Conservation (phyloP, 2,888 invertebrate species). For the Parnassius smintheus region DNA sequence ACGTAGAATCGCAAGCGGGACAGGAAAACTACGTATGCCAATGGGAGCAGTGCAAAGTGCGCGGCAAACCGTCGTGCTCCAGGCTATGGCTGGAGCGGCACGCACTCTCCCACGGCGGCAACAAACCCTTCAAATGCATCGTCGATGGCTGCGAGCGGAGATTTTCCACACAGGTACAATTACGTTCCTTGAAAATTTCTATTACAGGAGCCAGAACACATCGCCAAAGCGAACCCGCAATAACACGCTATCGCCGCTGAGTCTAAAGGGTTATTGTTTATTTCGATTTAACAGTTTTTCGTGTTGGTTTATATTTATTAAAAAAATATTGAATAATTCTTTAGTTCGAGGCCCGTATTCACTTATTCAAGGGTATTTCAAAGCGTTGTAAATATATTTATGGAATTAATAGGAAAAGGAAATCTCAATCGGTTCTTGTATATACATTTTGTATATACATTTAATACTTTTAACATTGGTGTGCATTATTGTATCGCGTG, state of each 20-base stretch:
- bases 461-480: too few relatives aligned
- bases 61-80: constrained; percentile 94
- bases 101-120: constrained; percentile 94
- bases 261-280: constrained; percentile 43
- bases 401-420: too few relatives aligned
- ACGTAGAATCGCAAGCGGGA: constrained; percentile 92
- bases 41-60: constrained; percentile 97
- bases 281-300: constrained; percentile 44
- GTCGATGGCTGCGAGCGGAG: constrained; percentile 95
- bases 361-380: constrained; percentile 33
- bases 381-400: background rate
- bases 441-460: too few relatives aligned
- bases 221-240: constrained; percentile 47
- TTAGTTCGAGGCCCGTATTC: constrained; percentile 35
- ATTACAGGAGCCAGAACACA: constrained; percentile 35
- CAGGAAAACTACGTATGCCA: constrained; percentile 93
- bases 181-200: constrained; percentile 42
- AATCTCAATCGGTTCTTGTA: too few relatives aligned
- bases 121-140: constrained; percentile 97
- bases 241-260: constrained; percentile 34
- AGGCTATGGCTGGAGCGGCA: constrained; percentile 96
- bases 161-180: constrained; percentile 91
- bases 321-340: constrained; percentile 30
- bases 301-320: constrained; percentile 31
- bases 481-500: too few relatives aligned